These are phyloP conservation scores for Cyanoliseus patagonus DNA, from an alignment of 2,113 vertebrate species.

Conservation along the genomic window DNA sequence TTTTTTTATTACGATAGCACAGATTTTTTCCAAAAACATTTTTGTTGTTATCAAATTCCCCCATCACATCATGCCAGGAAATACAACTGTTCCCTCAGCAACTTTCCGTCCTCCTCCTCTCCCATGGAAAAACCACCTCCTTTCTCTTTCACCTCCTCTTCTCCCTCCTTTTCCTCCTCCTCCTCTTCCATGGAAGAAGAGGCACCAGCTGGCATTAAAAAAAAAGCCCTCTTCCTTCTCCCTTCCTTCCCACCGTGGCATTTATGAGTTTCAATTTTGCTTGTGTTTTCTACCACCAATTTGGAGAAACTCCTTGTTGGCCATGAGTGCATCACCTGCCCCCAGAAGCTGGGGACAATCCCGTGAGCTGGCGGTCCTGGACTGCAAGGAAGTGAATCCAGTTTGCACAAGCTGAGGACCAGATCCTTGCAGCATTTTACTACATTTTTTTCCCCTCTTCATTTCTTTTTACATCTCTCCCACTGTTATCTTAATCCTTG, in stretches of 20 bases:
- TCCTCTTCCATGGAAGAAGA: neutral
- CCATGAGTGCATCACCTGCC: accelerated
- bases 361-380: neutral
- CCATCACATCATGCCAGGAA: neutral
- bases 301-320: neutral
- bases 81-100: neutral
- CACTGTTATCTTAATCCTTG: constrained; percentile 22
- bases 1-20: neutral
- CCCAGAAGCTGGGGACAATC: neutral
- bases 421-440: neutral
- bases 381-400: neutral
- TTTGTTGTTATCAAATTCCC: neutral
- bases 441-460: neutral
- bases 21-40: neutral
- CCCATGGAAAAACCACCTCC: neutral
- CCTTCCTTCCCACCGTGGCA: neutral
- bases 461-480: neutral
- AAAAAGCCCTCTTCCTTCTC: neutral
- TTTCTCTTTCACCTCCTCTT: neutral
- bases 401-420: neutral
- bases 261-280: neutral
- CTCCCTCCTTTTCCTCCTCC: neutral
- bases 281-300: neutral
- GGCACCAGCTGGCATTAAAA: neutral
- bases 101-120: neutral